Evolutionary conservation across 2,888 invertebrate genomes (phyloP).

Genomic region (Zhengitettix transpicula): DNA sequence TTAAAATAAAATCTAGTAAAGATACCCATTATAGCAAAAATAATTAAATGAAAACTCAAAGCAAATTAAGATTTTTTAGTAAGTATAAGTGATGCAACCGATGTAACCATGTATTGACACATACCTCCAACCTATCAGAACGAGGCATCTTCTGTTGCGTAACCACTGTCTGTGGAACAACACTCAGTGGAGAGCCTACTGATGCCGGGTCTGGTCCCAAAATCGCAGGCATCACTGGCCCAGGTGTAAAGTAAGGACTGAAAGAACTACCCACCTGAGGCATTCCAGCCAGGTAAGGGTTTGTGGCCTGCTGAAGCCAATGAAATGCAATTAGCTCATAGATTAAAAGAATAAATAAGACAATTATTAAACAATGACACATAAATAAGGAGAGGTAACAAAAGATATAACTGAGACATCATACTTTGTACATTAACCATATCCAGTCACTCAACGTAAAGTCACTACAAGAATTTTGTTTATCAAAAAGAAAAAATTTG

Average conservation of each 20-base stretch:
- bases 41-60: too few relatives aligned
- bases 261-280: conserved; percentile 78
- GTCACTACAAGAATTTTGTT: too few relatives aligned
- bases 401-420: too few relatives aligned
- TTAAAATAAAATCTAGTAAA: too few relatives aligned
- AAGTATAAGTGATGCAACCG: background rate
- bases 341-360: background rate
- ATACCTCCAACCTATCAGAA: conserved; percentile 92
- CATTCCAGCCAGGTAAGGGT: conserved; percentile 82
- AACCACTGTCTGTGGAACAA: conserved; percentile 63
- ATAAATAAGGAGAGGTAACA: background rate
- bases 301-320: conserved; percentile 51
- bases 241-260: conserved; percentile 71
- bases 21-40: too few relatives aligned
- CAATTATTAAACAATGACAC: background rate
- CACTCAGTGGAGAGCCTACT: conserved; percentile 67
- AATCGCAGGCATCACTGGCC: conserved; percentile 77
- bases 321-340: too few relatives aligned
- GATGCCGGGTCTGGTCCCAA: conserved; percentile 73
- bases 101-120: conserved; percentile 22
- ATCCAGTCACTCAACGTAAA: too few relatives aligned
- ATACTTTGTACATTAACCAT: too few relatives aligned
- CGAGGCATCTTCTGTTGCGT: conserved; percentile 85
- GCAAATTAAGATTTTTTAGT: too few relatives aligned
- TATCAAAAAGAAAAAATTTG: too few relatives aligned